Evolutionary conservation across 1,140 invertebrate genomes (phyloP), one percentile per base, ranked within the genome.

Genomic region (Euschistus heros): DNA sequence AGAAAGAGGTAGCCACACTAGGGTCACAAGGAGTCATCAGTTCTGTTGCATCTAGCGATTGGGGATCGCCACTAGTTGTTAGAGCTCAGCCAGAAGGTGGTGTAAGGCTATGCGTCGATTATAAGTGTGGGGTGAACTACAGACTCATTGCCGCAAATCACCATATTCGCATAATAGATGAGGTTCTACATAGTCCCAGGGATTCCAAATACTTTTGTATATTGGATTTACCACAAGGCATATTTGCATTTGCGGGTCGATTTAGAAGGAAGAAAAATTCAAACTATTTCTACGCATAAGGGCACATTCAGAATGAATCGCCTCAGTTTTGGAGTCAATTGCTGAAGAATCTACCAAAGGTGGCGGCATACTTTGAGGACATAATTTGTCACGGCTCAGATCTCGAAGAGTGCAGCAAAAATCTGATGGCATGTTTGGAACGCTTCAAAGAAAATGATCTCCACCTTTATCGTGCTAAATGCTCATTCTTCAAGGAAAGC

Each of bases 61-160:
- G 75, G 75, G 75, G 71, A 13, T 71, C 74, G 37, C 76, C 75
- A 0, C 67, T 73, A 20, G 75, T 78, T 7, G 70, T 73, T 1
- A 70, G 78, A n/a, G 57, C 72, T 7, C 78, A 77, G 69, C 52
- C 69, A 20, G 68, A 75, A 64, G 71, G 71, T 50, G 65, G 33
- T 18, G 70, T 78, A 15, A 66, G 73, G 13, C 72, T 81, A 33
- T 79, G 77, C 68, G 73, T 71, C 0, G 78, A 82, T 71, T 81
- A 77, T 71, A 76, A 78, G 68, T 68, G 69, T 7, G 37, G 57
- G 2, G 62, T 79, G 7, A 70, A 68, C 52, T 24, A 15, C 1
- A 63, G 24, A 30, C 14, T 63, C 1, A 22, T 63, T 14, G 3
- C 62, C 5, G 22, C 62, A 6, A 63, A 63, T 27, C 26, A 26